phyloP scores from a whole-genome alignment of 2,113 vertebrate genomes.

The Ceyx cyanopectus region DNA sequence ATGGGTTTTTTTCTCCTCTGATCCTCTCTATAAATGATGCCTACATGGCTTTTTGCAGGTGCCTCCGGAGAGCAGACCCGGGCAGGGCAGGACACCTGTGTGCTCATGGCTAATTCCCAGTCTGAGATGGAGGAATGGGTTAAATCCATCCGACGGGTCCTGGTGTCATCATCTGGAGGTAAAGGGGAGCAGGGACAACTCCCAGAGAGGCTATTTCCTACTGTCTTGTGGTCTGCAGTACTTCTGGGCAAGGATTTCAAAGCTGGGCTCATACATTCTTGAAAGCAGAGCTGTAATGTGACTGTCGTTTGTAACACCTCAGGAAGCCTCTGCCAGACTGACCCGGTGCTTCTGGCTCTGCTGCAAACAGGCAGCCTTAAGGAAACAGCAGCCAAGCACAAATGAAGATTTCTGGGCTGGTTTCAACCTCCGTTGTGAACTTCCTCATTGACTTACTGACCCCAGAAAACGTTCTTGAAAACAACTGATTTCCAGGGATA shows the following conservation, averaged over 20 bases:
- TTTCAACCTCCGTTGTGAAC: not conserved
- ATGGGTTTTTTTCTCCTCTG: not conserved
- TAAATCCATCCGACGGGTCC: constrained; percentile 84
- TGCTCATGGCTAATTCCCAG: constrained; percentile 95
- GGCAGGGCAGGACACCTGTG: constrained; percentile 76
- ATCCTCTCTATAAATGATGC: too few species aligned
- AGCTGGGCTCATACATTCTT: not conserved
- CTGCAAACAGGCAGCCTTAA: not conserved
- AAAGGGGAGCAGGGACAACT: constrained; percentile 4
- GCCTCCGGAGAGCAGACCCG: constrained; percentile 80
- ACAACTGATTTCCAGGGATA: not conserved
- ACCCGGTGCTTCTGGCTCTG: accelerated
- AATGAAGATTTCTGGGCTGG: not conserved
- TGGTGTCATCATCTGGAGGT: constrained; percentile 88
- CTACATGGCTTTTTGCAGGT: constrained; percentile 64
- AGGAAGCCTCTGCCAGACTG: accelerated
- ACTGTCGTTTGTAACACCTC: accelerated
- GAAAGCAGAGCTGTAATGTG: accelerated
- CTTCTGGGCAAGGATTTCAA: not conserved
- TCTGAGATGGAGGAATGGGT: constrained; percentile 95
- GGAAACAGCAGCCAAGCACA: not conserved
- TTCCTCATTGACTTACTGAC: not conserved
- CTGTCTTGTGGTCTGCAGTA: accelerated
- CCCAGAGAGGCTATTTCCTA: not conserved
- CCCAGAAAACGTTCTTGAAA: not conserved